These are phyloP conservation scores for Anguilla rostrata DNA, from an alignment of 2,113 vertebrate genomes.

Conservation along the genomic window DNA sequence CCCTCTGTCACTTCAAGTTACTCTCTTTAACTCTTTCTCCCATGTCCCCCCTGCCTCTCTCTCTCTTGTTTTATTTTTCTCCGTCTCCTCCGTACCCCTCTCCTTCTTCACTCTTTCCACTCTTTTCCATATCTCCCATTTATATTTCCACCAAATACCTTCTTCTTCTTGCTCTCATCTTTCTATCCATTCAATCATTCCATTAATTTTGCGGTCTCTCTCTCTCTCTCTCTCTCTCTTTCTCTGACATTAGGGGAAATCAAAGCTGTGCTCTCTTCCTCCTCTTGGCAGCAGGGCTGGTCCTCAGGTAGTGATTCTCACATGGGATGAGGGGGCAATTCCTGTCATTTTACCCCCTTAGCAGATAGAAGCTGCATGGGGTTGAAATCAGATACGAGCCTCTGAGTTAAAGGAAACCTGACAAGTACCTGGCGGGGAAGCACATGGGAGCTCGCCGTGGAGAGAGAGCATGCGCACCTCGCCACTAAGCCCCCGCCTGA, in stretches of 20 bases:
- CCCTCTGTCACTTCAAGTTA: not conserved
- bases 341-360: not conserved
- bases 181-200: slow-evolving; percentile 3
- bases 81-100: slow-evolving; percentile 14
- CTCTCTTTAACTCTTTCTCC: not conserved
- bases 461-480: not conserved
- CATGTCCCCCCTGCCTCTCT: not conserved
- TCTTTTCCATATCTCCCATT: not conserved
- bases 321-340: not conserved
- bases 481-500: not conserved
- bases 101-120: slow-evolving; percentile 10
- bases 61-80: slow-evolving; percentile 7
- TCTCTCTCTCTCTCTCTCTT: slow-evolving; percentile 19
- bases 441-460: not conserved
- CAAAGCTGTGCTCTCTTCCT: slow-evolving; percentile 44
- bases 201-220: not conserved
- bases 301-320: not conserved
- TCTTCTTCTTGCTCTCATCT: not conserved
- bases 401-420: slow-evolving; percentile 26
- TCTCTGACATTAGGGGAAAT: slow-evolving; percentile 65
- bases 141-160: not conserved
- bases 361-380: not conserved
- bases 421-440: slow-evolving; percentile 24
- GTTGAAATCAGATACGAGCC: slow-evolving; percentile 41
- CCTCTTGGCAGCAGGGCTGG: not conserved